A percentile compares a stretch with the other conserved stretches of the same genome.
These are phyloP conservation scores for Apotomis capreana DNA, from an alignment of 2,888 invertebrate species.

Conservation along the genomic window DNA sequence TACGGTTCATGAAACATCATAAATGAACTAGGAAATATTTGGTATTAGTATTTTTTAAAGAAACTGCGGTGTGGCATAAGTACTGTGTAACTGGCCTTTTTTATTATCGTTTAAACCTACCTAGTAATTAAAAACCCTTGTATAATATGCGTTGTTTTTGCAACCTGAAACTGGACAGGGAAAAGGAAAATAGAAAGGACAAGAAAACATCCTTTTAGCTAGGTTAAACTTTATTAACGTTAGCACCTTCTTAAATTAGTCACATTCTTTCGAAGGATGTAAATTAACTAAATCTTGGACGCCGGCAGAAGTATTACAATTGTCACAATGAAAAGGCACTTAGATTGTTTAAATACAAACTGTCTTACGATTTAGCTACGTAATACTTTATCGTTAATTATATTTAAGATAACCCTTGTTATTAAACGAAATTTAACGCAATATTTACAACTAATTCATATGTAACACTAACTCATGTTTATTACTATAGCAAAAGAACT, in stretches of 20 bases:
- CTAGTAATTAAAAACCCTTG: too few relatives aligned
- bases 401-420: constrained; percentile 17
- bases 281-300: too few relatives aligned
- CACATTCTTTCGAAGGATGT: not conserved
- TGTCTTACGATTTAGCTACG: not conserved
- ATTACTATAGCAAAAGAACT: too few relatives aligned
- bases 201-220: constrained; percentile 24
- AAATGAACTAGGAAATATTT: too few relatives aligned
- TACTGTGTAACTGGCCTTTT: too few relatives aligned
- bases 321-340: not conserved
- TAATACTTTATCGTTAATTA: constrained; percentile 3
- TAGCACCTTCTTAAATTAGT: constrained; percentile 38
- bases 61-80: too few relatives aligned
- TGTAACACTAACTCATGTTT: not conserved
- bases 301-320: not conserved
- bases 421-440: constrained; percentile 28
- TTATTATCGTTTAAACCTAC: too few relatives aligned
- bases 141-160: too few relatives aligned
- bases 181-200: not conserved
- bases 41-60: too few relatives aligned
- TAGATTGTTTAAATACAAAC: not conserved
- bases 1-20: too few relatives aligned
- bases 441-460: constrained; percentile 32
- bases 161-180: too few relatives aligned
- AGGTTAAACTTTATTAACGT: constrained; percentile 40